Percentiles rank a stretch among this genome's conserved stretches.
Evolutionary conservation across 2,888 invertebrate species (phyloP).

Genomic region (Chrysopilus asiliformis): DNA sequence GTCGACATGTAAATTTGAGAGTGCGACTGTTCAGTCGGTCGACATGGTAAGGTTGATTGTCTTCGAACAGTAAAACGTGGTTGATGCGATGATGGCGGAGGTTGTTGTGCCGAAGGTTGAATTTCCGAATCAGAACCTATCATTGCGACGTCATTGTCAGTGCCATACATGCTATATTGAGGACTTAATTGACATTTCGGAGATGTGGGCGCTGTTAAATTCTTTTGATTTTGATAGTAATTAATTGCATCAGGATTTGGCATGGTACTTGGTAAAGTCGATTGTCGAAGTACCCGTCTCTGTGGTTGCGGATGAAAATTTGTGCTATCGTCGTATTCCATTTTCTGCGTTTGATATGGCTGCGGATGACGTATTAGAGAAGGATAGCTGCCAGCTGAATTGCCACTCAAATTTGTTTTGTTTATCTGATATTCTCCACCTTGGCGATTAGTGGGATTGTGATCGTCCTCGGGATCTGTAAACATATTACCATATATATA

Average conservation of each 20-base stretch:
- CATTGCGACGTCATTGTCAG: conserved; percentile 23
- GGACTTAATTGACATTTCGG: conserved; percentile 30
- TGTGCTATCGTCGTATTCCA: conserved; percentile 20
- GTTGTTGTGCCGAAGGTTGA: conserved; percentile 21
- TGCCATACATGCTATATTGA: conserved; percentile 27
- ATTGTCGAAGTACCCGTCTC: conserved; percentile 31
- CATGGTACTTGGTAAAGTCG: conserved; percentile 31
- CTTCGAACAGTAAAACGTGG: conserved; percentile 24
- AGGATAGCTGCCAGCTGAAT: conserved; percentile 30
- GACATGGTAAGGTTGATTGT: conserved; percentile 33
- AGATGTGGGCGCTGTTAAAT: conserved; percentile 31
- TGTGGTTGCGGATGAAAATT: conserved; percentile 26
- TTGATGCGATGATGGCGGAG: conserved; percentile 8
- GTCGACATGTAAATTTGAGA: conserved; percentile 31
- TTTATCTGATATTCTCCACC: conserved; percentile 38
- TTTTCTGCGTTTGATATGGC: conserved; percentile 18
- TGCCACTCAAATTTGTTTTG: conserved; percentile 44
- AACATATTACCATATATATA: conserved; percentile 1
- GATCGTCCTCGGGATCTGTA: conserved; percentile 32
- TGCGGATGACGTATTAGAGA: conserved; percentile 24
- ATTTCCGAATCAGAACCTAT: conserved; percentile 6
- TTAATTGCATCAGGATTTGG: conserved; percentile 17
- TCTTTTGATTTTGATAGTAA: conserved; percentile 24
- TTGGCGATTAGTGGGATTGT: conserved; percentile 7
- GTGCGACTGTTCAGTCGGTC: conserved; percentile 17